Evolutionary conservation across 64 coral and sea anemone genomes (phyloP).

Genomic region (Actinia tenebrosa): DNA sequence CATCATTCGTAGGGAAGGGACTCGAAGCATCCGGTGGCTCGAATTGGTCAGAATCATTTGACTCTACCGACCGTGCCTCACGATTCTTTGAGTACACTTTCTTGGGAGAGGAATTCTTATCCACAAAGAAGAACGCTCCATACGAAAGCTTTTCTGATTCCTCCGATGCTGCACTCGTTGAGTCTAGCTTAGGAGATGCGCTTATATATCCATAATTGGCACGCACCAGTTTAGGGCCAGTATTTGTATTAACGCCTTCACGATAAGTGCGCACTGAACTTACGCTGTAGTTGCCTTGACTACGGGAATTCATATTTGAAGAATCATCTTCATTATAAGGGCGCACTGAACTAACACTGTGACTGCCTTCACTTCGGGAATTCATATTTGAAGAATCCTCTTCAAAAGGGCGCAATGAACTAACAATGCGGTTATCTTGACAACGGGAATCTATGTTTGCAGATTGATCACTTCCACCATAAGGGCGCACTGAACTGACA

Average conservation of each 20-base stretch:
- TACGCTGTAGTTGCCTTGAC: not conserved
- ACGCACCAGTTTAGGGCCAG: not conserved
- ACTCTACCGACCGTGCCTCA: not conserved
- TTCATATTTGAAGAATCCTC: not conserved
- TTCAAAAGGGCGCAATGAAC: not conserved
- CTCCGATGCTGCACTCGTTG: not conserved
- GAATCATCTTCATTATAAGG: too few relatives aligned
- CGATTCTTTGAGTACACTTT: not conserved
- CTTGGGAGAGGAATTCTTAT: not conserved
- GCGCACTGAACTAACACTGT: not conserved
- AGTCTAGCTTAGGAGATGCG: not conserved
- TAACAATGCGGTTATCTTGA: not conserved
- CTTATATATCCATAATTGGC: not conserved
- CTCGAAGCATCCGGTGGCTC: not conserved
- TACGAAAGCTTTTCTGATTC: not conserved
- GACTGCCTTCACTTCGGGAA: not conserved
- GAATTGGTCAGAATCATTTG: not conserved
- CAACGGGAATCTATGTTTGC: not conserved
- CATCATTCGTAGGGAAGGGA: too few relatives aligned
- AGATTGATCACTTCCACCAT: too few relatives aligned
- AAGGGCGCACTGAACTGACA: not conserved
- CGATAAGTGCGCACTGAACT: not conserved
- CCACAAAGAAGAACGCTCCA: conserved; percentile 17
- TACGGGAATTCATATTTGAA: not conserved
- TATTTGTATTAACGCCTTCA: not conserved